Evolutionary conservation across 1,140 invertebrate genomes (phyloP).

Genomic region (Apolygus lucorum): DNA sequence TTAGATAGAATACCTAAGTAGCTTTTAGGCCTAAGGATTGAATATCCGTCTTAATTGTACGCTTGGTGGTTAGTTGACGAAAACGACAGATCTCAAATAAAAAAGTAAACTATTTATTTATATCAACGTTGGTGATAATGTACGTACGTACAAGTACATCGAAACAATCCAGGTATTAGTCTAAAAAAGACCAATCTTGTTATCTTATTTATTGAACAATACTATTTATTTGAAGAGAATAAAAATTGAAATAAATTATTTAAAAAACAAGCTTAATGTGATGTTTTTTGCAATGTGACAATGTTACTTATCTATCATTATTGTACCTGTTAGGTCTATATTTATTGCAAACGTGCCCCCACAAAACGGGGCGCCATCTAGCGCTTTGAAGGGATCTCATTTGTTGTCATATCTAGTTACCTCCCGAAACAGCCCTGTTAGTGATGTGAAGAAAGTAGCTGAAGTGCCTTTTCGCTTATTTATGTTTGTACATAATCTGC

Average conservation of each 20-base stretch:
- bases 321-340: slow-evolving; percentile 25
- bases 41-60: slow-evolving; percentile 29
- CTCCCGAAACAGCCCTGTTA: background rate
- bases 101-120: slow-evolving; percentile 14
- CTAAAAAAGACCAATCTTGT: slow-evolving; percentile 18
- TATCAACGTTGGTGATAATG: slow-evolving; percentile 22
- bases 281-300: slow-evolving; percentile 24
- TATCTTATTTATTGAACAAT: background rate
- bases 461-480: slow-evolving; percentile 29
- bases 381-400: background rate
- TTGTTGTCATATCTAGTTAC: background rate
- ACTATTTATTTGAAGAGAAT: background rate
- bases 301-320: slow-evolving; percentile 21
- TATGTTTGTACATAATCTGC: slow-evolving; percentile 17
- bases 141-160: slow-evolving; percentile 26
- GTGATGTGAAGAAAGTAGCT: slow-evolving; percentile 15
- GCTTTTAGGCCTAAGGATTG: slow-evolving; percentile 26
- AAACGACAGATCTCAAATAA: slow-evolving; percentile 25
- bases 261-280: slow-evolving; percentile 25
- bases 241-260: background rate
- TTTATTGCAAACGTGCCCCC: background rate
- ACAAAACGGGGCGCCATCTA: background rate
- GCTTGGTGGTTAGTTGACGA: slow-evolving; percentile 19
- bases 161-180: slow-evolving; percentile 24
- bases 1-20: too few relatives aligned